Base-by-base conservation (phyloP, 2,797 vertebrate genomes). In the Kryptolebias ocellatus region DNA sequence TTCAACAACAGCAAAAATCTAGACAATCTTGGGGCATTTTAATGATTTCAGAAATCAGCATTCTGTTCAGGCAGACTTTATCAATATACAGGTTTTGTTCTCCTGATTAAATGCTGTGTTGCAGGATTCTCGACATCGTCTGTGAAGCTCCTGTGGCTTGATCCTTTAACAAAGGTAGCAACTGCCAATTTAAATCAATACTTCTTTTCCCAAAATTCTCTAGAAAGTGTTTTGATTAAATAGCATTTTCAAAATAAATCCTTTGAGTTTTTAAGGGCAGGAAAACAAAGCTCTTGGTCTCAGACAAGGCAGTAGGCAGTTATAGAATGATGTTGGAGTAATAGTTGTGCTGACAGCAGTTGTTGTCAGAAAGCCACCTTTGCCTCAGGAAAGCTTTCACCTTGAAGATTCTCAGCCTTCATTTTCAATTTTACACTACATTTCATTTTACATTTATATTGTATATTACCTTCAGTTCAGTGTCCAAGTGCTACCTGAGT, bases 381-480 rank as follows among this genome's bases (percentile, higher is more conserved):
- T 62, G 71, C 72, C 70, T 68, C 16, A 2, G 46, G 62, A 58
- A 53, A 64, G 54, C 44, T 64, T 50, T 27, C 18, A 16, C 37
- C 47, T 31, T 70, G 64, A 24, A 54, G 44, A 72, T 70, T 60
- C 52, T 62, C 53, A 50, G 18, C 14, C 10, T 60, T 66, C 28
- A 56, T 61, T 42, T 67, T 67, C 70, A 81, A 69, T 74, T 77
- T 84, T 71, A 70, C 74, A 77, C 45, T 64, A 69, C 70, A 76
- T 79, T 81, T 73, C 9, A 72, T 80, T 81, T 77, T 24, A 67
- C 63, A 64, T 76, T 56, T 20, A 20, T 72, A 66, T 71, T 63
- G 6, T 55, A 64, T 61, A 60, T 74, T 53, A 53, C 52, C 46
- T 20, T 78, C 34, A 52, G 50, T 51, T 64, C 63, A 49, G 52